These are phyloP conservation scores for Ostrea denselamellosa DNA, from an alignment of 1,140 invertebrate genomes.

Conservation along the genomic window DNA sequence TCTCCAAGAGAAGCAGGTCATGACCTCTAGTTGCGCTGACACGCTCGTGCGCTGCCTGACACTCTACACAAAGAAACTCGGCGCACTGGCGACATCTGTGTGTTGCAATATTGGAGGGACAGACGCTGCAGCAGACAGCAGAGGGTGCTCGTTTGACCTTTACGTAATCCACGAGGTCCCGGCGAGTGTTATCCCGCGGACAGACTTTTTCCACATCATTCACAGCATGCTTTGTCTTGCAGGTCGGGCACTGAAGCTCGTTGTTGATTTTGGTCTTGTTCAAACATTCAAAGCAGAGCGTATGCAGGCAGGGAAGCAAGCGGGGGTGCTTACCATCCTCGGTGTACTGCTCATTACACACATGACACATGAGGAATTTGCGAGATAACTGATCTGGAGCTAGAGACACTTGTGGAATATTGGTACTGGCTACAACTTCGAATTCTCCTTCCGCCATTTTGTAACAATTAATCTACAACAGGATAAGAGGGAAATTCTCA, in stretches of 20 bases:
- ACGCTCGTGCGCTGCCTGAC: constrained; percentile 63
- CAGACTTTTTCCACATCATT: constrained; percentile 40
- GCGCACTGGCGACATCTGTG: constrained; percentile 68
- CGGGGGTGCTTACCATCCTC: constrained; percentile 55
- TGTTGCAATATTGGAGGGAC: constrained; percentile 59
- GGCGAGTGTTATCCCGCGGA: constrained; percentile 60
- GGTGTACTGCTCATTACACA: constrained; percentile 48
- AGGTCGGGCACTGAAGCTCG: constrained; percentile 56
- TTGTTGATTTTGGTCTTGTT: constrained; percentile 47
- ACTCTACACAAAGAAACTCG: constrained; percentile 67
- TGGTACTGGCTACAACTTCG: background rate
- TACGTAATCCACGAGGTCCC: constrained; percentile 61
- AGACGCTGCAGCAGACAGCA: constrained; percentile 63
- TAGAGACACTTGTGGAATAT: constrained; percentile 10
- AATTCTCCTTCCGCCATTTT: constrained; percentile 1
- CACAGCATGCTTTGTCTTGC: constrained; percentile 48
- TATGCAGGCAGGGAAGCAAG: constrained; percentile 66
- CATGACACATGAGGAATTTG: constrained; percentile 39
- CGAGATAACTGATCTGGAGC: background rate
- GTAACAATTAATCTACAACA: background rate
- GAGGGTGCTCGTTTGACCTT: constrained; percentile 54
- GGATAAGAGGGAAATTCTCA: background rate
- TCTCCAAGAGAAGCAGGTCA: constrained; percentile 52
- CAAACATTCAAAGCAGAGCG: constrained; percentile 61
- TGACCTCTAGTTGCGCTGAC: constrained; percentile 66